Evolutionary conservation across 2,888 invertebrate species (phyloP), one percentile per base, ranked within the genome.

Genomic region (Malachius bipustulatus): DNA sequence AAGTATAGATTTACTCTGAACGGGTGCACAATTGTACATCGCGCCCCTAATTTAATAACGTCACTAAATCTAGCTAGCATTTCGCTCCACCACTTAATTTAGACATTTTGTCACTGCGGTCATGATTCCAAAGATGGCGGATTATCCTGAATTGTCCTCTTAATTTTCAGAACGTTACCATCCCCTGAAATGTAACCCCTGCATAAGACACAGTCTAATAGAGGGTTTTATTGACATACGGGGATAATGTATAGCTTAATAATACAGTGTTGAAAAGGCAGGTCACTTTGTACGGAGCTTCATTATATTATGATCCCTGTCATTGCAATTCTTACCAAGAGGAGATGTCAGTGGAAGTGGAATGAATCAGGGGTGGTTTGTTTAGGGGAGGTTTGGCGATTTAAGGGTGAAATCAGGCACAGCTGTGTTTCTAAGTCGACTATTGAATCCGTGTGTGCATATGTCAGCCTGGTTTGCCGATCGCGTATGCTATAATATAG

Each of bases 201-300:
- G 8, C n/a, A 30, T 48, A 52, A 49, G 43, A 48, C 47, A 50
- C 54, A 55, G 47, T 55, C 57, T 57, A 52, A 57, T 52, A 41
- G 47, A 39, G 43, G 53, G 55, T 54, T 55, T 51, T 51, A 51
- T 53, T 60, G 57, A 59, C 59, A 56, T 55, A 50, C 32, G 39
- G 46, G 59, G 58, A 61, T 62, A 61, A 62, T 61, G 60, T 57
- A 61, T 55, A 57, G 60, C 60, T 60, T 60, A 62, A 63, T 63
- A 62, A 62, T 62, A 50, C 57, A 59, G 59, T 60, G 62, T 61
- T 62, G 61, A 63, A 63, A 63, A 63, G 63, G 62, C 63, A 63
- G 62, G 61, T 62, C 62, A 62, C 58, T 61, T 59, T 60, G 57
- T 60, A 60, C 59, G 54, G 56, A 57, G 60, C 55, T 62, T 58